phyloP scores from a whole-genome alignment of 2,113 vertebrate genomes.

The Pseudorhombus dupliciocellatus region DNA sequence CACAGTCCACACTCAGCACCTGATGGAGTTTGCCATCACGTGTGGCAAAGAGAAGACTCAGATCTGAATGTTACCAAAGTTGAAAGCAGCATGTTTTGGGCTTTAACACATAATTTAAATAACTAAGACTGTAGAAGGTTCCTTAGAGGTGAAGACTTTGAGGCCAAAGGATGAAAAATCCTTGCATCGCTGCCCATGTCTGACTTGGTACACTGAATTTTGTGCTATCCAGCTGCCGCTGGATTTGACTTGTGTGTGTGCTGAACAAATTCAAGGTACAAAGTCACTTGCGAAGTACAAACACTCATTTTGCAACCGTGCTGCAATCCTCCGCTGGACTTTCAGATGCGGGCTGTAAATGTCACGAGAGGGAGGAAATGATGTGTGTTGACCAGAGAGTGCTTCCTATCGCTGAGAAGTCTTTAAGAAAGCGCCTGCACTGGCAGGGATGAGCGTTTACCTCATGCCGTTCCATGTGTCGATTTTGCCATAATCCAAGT shows the following conservation, averaged over 20 bases:
- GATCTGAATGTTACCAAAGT: too few species aligned
- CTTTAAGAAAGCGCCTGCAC: too few species aligned
- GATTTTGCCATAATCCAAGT: slow-evolving; percentile 92
- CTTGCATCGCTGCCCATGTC: too few species aligned
- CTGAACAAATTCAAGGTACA: slow-evolving; percentile 30
- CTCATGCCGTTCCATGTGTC: slow-evolving; percentile 94
- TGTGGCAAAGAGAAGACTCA: too few species aligned
- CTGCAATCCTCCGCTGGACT: slow-evolving; percentile 32
- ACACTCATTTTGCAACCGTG: slow-evolving; percentile 49
- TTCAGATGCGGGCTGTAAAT: slow-evolving; percentile 12
- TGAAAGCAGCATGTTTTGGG: too few species aligned
- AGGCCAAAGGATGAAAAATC: too few species aligned
- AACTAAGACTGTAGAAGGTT: too few species aligned
- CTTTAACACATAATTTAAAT: too few species aligned
- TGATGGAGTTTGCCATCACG: too few species aligned
- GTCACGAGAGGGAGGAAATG: neutral
- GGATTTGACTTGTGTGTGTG: neutral
- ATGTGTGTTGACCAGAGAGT: slow-evolving; percentile 2
- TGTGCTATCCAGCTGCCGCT: neutral
- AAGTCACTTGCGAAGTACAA: slow-evolving; percentile 33
- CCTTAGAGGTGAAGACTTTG: too few species aligned
- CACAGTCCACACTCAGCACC: too few species aligned
- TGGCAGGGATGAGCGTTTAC: slow-evolving; percentile 73
- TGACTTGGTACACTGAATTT: neutral
- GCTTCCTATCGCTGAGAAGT: neutral